Percentiles rank a stretch among this genome's conserved stretches.
phyloP scores from a whole-genome alignment of 2,797 vertebrate species.

The Rhyacichthys aspro region DNA sequence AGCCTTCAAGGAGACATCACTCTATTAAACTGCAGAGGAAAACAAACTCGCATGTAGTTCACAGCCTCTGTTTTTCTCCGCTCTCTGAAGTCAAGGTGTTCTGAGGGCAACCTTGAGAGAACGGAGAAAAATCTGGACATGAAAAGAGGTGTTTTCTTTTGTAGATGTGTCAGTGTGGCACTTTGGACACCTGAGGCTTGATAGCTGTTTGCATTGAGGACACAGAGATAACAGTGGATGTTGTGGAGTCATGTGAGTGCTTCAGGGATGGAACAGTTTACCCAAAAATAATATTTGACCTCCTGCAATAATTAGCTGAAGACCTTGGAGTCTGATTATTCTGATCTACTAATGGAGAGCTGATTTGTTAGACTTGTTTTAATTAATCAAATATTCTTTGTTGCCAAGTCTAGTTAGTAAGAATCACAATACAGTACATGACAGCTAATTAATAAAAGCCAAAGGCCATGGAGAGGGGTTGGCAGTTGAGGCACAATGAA shows the following conservation, averaged over 20 bases:
- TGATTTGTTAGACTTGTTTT: conserved; percentile 38
- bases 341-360: conserved; percentile 23
- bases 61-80: conserved; percentile 13
- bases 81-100: conserved; percentile 1
- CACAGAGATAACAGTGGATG: conserved; percentile 8
- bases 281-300: conserved; percentile 5
- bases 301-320: conserved; percentile 22
- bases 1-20: not conserved
- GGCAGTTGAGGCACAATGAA: conserved; percentile 2
- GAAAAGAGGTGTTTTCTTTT: conserved; percentile 16
- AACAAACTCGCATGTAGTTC: not conserved
- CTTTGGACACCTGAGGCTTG: conserved; percentile 10
- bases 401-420: conserved; percentile 30
- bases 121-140: not conserved
- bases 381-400: conserved; percentile 43
- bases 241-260: conserved; percentile 13
- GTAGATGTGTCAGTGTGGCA: conserved; percentile 15
- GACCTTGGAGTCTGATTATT: conserved; percentile 16
- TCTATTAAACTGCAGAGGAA: conserved; percentile 1
- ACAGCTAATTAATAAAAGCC: conserved; percentile 48
- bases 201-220: conserved; percentile 6
- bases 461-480: conserved; percentile 20
- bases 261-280: not conserved
- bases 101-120: not conserved
- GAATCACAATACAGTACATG: conserved; percentile 13